Conservation (phyloP, 2,113 vertebrate species). For the Cathartes aura region DNA sequence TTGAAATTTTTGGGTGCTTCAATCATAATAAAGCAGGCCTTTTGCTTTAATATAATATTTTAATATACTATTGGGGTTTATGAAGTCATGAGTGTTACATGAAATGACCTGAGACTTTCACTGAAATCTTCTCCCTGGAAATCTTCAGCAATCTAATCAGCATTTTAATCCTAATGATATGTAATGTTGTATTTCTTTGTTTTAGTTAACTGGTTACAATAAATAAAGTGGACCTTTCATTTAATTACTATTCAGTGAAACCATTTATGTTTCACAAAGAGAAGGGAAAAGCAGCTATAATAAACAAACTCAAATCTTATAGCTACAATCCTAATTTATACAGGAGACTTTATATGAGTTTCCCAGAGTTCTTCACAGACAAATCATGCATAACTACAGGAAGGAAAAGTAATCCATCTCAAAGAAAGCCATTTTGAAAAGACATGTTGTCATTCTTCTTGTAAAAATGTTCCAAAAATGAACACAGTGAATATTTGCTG, state of each 20-base stretch:
- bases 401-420: neutral
- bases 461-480: slow-evolving; percentile 12
- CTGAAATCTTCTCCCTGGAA: neutral
- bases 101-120: neutral
- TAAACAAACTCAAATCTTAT: neutral
- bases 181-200: neutral
- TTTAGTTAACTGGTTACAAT: neutral
- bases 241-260: neutral
- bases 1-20: neutral
- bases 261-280: neutral
- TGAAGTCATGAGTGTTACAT: neutral
- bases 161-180: neutral
- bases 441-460: neutral
- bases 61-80: neutral
- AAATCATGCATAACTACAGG: neutral
- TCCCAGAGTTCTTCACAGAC: neutral
- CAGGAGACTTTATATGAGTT: neutral
- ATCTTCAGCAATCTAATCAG: neutral
- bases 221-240: neutral
- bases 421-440: slow-evolving; percentile 24
- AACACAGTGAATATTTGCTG: neutral
- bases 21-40: neutral
- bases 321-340: neutral
- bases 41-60: neutral
- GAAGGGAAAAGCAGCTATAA: neutral